A percentile compares a stretch with the other conserved stretches of the same genome.
These are phyloP conservation scores for Otolemur garnettii DNA, from an alignment of 2,113 vertebrate genomes.

Conservation along the genomic window DNA sequence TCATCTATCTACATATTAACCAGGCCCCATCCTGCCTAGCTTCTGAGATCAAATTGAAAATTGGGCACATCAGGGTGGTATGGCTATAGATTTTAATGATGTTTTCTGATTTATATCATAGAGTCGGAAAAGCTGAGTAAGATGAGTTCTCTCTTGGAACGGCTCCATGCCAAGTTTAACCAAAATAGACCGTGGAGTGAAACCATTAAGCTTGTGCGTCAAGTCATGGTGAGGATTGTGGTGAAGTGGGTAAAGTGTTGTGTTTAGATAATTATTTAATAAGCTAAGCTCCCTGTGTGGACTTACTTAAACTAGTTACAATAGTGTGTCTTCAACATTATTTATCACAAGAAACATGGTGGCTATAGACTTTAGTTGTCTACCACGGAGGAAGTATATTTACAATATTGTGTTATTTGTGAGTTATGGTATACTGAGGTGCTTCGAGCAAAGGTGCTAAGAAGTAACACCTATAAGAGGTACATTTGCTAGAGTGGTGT, in stretches of 20 bases:
- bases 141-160: constrained; percentile 94
- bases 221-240: constrained; percentile 94
- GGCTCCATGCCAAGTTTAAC: constrained; percentile 96
- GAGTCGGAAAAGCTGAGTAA: constrained; percentile 90
- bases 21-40: too few relatives aligned
- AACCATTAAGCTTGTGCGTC: constrained; percentile 97
- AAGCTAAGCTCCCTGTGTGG: background rate
- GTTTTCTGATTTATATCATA: constrained; percentile 74
- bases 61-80: too few relatives aligned
- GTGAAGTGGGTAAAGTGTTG: constrained; percentile 29
- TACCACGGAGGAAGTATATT: background rate
- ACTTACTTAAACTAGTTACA: constrained; percentile 24
- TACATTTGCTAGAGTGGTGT: background rate
- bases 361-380: background rate
- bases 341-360: background rate
- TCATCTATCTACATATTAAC: too few relatives aligned
- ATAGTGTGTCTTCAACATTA: constrained; percentile 39
- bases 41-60: too few relatives aligned
- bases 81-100: constrained; percentile 24
- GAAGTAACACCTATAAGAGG: background rate
- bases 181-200: constrained; percentile 97
- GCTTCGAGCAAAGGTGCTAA: constrained; percentile 18
- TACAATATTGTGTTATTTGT: constrained; percentile 20
- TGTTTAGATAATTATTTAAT: constrained; percentile 51
- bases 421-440: background rate